A percentile compares a stretch with the other conserved stretches of the same genome.
phyloP scores from a whole-genome alignment of 2,888 invertebrate species.

The Erebia palarica region DNA sequence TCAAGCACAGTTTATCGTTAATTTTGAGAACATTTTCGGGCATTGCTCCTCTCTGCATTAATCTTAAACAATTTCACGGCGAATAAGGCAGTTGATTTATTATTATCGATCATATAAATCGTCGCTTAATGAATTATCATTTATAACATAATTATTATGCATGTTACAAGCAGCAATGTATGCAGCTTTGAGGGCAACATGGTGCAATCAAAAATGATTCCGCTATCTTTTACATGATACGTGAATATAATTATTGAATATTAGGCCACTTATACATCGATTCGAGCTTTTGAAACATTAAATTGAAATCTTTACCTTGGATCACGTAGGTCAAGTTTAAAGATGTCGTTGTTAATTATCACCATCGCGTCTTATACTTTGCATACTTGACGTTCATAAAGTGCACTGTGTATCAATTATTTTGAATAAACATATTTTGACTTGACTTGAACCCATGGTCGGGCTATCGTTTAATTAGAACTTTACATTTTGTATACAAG shows the following conservation, averaged over 20 bases:
- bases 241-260: background rate
- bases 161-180: background rate
- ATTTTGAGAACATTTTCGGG: slow-evolving; percentile 24
- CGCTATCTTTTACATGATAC: background rate
- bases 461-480: too few relatives aligned
- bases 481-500: too few relatives aligned
- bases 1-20: slow-evolving; percentile 16
- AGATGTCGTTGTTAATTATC: too few relatives aligned
- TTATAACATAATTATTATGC: slow-evolving; percentile 30
- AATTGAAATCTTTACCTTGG: background rate
- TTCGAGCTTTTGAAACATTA: background rate
- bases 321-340: too few relatives aligned
- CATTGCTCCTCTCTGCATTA: slow-evolving; percentile 22
- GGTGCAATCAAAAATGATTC: slow-evolving; percentile 8
- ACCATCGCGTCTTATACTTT: too few relatives aligned
- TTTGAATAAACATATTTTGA: too few relatives aligned
- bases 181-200: slow-evolving; percentile 1
- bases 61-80: slow-evolving; percentile 30
- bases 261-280: background rate
- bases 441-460: too few relatives aligned
- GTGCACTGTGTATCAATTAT: too few relatives aligned
- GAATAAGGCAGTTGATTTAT: slow-evolving; percentile 34
- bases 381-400: too few relatives aligned
- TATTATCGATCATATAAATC: slow-evolving; percentile 31
- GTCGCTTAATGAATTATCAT: slow-evolving; percentile 34